A percentile compares a stretch with the other conserved stretches of the same genome.
These are phyloP conservation scores for Oriolus oriolus DNA, from an alignment of 2,113 vertebrate genomes.

Conservation along the genomic window DNA sequence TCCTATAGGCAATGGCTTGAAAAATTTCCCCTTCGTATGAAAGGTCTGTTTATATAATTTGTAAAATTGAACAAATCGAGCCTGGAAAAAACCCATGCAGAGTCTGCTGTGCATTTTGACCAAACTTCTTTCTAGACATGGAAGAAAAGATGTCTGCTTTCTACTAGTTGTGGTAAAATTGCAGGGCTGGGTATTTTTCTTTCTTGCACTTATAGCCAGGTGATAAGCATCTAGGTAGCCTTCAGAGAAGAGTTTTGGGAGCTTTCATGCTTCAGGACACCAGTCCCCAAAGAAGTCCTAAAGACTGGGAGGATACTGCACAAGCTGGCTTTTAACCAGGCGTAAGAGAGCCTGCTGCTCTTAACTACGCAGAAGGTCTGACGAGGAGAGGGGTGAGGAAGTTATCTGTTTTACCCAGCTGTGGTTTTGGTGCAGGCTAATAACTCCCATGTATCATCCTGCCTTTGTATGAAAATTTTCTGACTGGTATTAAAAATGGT, in stretches of 20 bases:
- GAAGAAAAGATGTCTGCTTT: neutral
- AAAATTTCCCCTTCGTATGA: neutral
- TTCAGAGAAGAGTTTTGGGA: neutral
- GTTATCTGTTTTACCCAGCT: constrained; percentile 78
- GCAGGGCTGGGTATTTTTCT: neutral
- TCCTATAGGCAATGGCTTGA: constrained; percentile 44
- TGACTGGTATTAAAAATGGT: constrained; percentile 71
- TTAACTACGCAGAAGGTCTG: constrained; percentile 3
- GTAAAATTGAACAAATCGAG: neutral
- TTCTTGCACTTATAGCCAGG: neutral
- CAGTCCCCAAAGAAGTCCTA: neutral
- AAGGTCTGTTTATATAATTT: constrained; percentile 26
- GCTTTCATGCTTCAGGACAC: neutral
- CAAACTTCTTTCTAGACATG: neutral
- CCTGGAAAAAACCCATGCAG: neutral
- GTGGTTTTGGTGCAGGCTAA: constrained; percentile 74
- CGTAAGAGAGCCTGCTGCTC: neutral
- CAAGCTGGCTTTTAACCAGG: neutral
- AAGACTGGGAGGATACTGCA: neutral
- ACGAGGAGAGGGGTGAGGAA: constrained; percentile 34
- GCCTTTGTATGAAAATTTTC: constrained; percentile 67
- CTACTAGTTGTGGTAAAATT: neutral
- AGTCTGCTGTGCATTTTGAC: neutral
- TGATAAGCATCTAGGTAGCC: neutral
- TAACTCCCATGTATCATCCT: constrained; percentile 82